These are phyloP conservation scores for Bubo bubo DNA, from an alignment of 2,113 vertebrate species.

Conservation along the genomic window DNA sequence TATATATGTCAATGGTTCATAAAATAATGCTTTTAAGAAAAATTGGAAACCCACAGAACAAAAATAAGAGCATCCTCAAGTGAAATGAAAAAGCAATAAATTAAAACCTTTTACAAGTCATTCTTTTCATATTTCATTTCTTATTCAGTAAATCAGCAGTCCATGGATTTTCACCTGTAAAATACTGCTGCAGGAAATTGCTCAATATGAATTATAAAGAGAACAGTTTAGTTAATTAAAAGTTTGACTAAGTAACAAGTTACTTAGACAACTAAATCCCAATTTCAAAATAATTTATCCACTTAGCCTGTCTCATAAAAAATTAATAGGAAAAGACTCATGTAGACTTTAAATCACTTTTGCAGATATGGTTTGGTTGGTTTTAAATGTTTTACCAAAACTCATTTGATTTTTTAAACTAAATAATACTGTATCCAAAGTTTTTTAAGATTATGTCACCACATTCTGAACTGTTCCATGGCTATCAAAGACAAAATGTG, in stretches of 20 bases:
- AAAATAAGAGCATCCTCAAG: background rate
- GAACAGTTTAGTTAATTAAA: conserved; percentile 63
- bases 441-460: background rate
- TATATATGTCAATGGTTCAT: background rate
- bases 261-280: conserved; percentile 5
- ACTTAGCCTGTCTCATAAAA: conserved; percentile 37
- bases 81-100: conserved; percentile 35
- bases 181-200: conserved; percentile 51
- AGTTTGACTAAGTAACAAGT: conserved; percentile 59
- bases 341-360: background rate
- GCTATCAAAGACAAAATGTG: background rate
- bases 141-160: conserved; percentile 19
- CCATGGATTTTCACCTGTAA: conserved; percentile 32
- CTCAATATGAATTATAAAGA: conserved; percentile 47
- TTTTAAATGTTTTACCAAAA: background rate
- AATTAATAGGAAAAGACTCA: background rate
- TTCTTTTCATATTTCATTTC: conserved; percentile 24
- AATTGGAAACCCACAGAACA: background rate
- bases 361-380: background rate
- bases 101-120: conserved; percentile 13
- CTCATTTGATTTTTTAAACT: background rate
- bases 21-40: conserved; percentile 10
- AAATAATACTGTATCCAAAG: background rate
- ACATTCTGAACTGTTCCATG: background rate
- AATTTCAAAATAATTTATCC: conserved; percentile 46